A percentile compares a stretch with the other conserved stretches of the same genome.
These are phyloP conservation scores for Sebastes miniatus DNA, from an alignment of 2,797 vertebrate species.

Conservation along the genomic window DNA sequence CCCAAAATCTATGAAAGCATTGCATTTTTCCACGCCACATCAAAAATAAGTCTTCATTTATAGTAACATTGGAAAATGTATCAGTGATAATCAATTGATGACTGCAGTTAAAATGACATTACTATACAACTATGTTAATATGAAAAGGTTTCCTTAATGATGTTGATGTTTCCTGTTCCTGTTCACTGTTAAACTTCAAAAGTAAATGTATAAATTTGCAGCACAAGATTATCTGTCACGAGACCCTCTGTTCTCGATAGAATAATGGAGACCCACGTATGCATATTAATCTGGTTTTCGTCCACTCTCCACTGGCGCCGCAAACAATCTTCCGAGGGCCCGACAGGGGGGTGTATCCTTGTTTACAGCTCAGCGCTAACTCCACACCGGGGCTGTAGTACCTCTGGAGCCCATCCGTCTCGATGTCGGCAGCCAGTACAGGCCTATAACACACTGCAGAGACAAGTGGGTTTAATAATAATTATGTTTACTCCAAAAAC, in stretches of 20 bases:
- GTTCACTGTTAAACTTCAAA: not conserved
- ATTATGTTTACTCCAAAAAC: not conserved
- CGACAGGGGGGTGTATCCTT: conserved; percentile 68
- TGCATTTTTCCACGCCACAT: not conserved
- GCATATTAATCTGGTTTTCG: conserved; percentile 78
- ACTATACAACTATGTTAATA: not conserved
- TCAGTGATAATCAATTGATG: not conserved
- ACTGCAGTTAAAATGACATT: not conserved
- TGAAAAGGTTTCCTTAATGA: not conserved
- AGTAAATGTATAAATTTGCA: not conserved
- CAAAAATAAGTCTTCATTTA: not conserved
- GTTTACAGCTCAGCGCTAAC: conserved; percentile 75
- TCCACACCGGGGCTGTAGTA: conserved; percentile 74
- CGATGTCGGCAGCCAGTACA: conserved; percentile 63
- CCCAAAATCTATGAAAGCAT: not conserved
- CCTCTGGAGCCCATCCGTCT: conserved; percentile 53
- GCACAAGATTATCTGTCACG: not conserved
- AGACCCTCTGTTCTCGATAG: not conserved
- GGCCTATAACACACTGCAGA: conserved; percentile 79
- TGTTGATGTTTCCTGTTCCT: not conserved
- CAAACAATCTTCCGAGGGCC: conserved; percentile 80
- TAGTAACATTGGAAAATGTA: not conserved
- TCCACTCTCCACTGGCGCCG: conserved; percentile 75
- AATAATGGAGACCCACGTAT: conserved; percentile 78
- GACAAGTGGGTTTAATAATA: conserved; percentile 16